These are phyloP conservation scores for Salvator merianae DNA, from an alignment of 2,113 vertebrate species.

Conservation along the genomic window DNA sequence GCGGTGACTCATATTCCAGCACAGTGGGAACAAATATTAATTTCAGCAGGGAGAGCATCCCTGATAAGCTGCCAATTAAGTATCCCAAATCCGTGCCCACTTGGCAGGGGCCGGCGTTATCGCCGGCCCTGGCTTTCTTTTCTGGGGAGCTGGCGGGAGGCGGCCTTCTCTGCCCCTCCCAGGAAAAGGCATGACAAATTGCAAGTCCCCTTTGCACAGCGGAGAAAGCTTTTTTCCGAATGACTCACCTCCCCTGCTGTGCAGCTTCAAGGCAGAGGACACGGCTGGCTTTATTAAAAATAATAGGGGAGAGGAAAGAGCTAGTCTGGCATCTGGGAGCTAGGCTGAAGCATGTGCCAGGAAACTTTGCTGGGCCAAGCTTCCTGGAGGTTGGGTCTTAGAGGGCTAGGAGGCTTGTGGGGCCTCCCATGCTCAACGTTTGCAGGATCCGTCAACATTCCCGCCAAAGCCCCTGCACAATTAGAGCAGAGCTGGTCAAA, in stretches of 20 bases:
- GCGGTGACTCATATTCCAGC: conserved; percentile 4
- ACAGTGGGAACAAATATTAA: neutral
- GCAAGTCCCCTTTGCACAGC: neutral
- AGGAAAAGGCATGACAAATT: neutral
- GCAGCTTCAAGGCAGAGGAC: neutral
- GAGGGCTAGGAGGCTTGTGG: neutral
- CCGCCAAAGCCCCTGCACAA: neutral
- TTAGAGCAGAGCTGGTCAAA: neutral
- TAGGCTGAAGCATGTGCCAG: neutral
- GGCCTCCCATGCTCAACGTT: neutral
- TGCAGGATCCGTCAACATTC: neutral
- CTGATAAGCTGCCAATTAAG: neutral
- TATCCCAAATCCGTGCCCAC: neutral
- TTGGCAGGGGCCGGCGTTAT: neutral
- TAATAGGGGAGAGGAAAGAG: neutral
- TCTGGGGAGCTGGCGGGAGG: neutral
- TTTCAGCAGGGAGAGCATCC: neutral
- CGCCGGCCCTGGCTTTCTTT: neutral
- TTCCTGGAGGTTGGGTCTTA: neutral
- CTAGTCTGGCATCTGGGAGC: neutral
- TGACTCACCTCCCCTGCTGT: neutral
- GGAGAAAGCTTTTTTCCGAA: neutral
- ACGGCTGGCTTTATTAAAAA: neutral
- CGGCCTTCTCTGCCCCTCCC: neutral
- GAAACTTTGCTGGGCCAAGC: neutral